Conservation (phyloP, 2,888 invertebrate genomes). For the Tenthredo mesomela region DNA sequence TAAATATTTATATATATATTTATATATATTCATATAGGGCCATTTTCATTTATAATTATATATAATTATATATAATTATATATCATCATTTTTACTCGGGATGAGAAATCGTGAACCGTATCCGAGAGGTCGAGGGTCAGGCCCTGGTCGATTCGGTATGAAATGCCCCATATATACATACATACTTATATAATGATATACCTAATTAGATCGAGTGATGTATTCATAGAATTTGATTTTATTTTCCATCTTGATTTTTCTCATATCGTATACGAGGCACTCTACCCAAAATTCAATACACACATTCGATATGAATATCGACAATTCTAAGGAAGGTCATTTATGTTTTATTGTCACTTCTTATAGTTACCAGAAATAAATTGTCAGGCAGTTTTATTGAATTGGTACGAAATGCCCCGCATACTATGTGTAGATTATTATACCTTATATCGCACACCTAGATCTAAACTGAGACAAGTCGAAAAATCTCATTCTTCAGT, state of each 20-base stretch:
- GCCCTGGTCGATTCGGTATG: too few species aligned
- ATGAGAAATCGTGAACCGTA: too few species aligned
- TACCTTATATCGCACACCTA: too few species aligned
- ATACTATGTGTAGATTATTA: not conserved
- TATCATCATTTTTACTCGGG: too few species aligned
- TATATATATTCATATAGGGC: too few species aligned
- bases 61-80: too few species aligned
- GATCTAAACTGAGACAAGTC: too few species aligned
- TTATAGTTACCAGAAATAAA: not conserved
- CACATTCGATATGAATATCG: not conserved
- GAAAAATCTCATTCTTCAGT: too few species aligned
- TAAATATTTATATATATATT: too few species aligned
- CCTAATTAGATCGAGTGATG: conserved; percentile 1
- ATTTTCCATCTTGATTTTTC: not conserved
- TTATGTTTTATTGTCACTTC: not conserved
- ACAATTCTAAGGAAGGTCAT: not conserved
- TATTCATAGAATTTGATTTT: conserved; percentile 1
- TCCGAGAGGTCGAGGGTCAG: too few species aligned
- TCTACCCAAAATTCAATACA: not conserved
- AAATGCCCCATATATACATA: not conserved
- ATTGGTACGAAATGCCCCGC: not conserved
- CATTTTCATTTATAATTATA: too few species aligned
- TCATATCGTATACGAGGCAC: not conserved
- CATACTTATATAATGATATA: not conserved
- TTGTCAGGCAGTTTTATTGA: not conserved